Percentiles rank a stretch among this genome's conserved stretches.
phyloP scores from a whole-genome alignment of 2,113 vertebrate species.

The Gulo gulo region DNA sequence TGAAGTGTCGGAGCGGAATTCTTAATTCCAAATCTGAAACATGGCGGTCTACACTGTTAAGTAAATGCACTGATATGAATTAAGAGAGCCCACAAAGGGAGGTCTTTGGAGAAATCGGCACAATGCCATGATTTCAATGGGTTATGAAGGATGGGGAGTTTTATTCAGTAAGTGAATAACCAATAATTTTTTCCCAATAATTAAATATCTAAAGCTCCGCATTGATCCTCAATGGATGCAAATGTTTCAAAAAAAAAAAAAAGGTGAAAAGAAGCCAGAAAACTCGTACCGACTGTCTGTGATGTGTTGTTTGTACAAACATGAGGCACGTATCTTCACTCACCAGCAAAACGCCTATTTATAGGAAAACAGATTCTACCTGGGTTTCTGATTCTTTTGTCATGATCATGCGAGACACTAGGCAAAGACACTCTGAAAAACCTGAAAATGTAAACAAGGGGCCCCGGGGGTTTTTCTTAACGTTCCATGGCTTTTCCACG shows the following conservation, averaged over 20 bases:
- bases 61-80: not conserved
- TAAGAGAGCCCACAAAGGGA: too few relatives aligned
- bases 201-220: not conserved
- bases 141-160: fast-evolving
- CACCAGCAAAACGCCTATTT: not conserved
- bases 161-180: not conserved
- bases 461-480: fast-evolving
- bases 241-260: not conserved
- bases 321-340: fast-evolving
- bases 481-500: too few relatives aligned
- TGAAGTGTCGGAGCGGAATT: fast-evolving
- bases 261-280: too few relatives aligned
- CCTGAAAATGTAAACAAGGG: fast-evolving
- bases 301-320: not conserved
- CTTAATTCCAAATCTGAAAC: fast-evolving
- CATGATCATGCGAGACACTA: fast-evolving
- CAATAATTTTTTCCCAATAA: too few relatives aligned
- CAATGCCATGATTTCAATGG: fast-evolving
- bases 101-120: not conserved
- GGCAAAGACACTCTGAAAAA: not conserved
- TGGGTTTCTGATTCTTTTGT: not conserved
- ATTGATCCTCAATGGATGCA: not conserved
- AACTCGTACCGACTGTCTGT: too few relatives aligned
- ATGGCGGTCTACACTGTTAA: fast-evolving
- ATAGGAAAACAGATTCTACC: fast-evolving